Conservation (phyloP, 2,888 invertebrate genomes). For the Heliconius cydno region DNA sequence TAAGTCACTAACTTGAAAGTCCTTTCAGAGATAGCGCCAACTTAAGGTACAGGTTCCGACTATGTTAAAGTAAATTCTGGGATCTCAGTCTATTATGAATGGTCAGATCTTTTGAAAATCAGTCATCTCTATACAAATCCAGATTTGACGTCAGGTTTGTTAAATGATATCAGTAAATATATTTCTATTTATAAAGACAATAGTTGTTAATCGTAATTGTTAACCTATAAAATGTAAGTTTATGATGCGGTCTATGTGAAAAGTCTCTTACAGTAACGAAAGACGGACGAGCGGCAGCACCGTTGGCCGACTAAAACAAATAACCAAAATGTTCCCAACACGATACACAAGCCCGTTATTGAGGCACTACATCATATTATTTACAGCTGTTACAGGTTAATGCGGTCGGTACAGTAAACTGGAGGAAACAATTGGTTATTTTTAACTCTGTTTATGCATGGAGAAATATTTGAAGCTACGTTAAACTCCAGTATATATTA, state of each 20-base stretch:
- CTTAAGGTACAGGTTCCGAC: too few species aligned
- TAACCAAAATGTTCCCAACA: slow-evolving; percentile 74
- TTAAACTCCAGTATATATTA: slow-evolving; percentile 47
- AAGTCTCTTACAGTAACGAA: slow-evolving; percentile 57
- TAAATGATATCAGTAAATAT: background rate
- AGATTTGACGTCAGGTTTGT: background rate
- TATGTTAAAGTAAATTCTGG: too few species aligned
- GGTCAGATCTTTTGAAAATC: background rate
- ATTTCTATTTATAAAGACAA: background rate
- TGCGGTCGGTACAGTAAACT: slow-evolving; percentile 69
- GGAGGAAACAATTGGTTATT: slow-evolving; percentile 73
- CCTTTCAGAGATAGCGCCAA: too few species aligned
- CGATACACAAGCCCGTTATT: slow-evolving; percentile 71
- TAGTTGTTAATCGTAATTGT: background rate
- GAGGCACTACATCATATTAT: slow-evolving; percentile 80
- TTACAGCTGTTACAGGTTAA: slow-evolving; percentile 75
- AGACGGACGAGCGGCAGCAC: slow-evolving; percentile 70
- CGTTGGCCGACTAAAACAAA: slow-evolving; percentile 72
- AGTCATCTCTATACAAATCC: background rate
- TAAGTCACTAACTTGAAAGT: too few species aligned
- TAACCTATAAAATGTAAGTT: background rate
- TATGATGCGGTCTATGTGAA: slow-evolving; percentile 39
- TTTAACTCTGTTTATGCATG: slow-evolving; percentile 63
- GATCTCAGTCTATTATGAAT: background rate
- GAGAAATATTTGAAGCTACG: slow-evolving; percentile 54